Evolutionary conservation across 2,113 vertebrate genomes (phyloP), one percentile per base, ranked within the genome.

Genomic region (Odocoileus hemionus): DNA sequence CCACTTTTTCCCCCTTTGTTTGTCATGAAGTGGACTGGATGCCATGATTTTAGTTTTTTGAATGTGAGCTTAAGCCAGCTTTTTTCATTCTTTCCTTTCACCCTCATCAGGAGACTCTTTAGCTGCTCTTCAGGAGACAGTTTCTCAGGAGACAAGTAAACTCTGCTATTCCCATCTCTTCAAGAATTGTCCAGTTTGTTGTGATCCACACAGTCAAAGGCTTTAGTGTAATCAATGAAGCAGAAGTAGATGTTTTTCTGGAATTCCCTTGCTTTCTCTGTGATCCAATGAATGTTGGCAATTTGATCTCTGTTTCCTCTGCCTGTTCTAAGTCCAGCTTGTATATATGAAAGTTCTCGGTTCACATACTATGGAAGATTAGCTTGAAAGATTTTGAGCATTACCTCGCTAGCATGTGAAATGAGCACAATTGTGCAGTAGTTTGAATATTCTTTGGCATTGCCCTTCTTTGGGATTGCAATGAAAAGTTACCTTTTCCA

Each of bases 351-450:
- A 26, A 43, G 10, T 43, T 74, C 36, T 74, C 6, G 0, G 21
- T 26, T 74, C 36, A 74, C 1, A 0, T 74, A 14, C 36, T 25
- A 25, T 0, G 0, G 36, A 43, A 74, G 21, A 11, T 23, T 74
- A 74, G 5, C 36, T 43, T 74, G 36, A 74, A 74, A 43, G 70
- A 74, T 43, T 74, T 74, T 74, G 70, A 74, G 70, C 70, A 74
- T 74, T 36, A 43, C 21, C 36, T 74, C 7, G 5, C 70, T 43
- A 74, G 70, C 36, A 39, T 43, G 70, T 74, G 70, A 74, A 74
- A 74, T 43, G 11, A 74, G 36, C 21, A 25, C 36, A 74, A 0
- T 25, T 39, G 23, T 74, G 21, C 11, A 25, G 36, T 39, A 74
- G 70, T 25, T 57, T 25, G 39, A 43, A 12, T 36, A 74, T 43